Base-by-base conservation (phyloP, 2,113 vertebrate genomes). In the Sinocyclocheilus anshuiensis region DNA sequence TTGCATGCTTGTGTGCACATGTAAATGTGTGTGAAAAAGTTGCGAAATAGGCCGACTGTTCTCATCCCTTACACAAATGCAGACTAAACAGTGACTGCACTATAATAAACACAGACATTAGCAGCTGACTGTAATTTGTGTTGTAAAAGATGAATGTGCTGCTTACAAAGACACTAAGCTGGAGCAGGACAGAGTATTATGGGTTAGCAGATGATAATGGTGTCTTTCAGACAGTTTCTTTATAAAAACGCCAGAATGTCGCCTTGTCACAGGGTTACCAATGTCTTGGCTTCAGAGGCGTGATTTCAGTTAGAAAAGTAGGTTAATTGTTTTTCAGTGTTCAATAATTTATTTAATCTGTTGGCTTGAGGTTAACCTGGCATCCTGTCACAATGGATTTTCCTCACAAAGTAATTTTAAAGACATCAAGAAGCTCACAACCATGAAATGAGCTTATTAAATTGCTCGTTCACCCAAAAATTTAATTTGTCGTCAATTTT, bases 101-200 rank as follows among this genome's bases (percentile, higher is more conserved):
- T 86, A 65, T 82, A 75, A 86, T 82, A 86, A 76, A 86, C 71
- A 81, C 24, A 76, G 71, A 33, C 45, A 74, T 82, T 86, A 82
- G 79, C 20, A 10, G 33, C 12, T 39, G 79, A 24, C 79, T 77
- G 42, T 65, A 65, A 81, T 86, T 86, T 86, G 45, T 59, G 39
- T 59, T 82, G 15, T 81, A 13, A 72, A 83, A 83, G 85, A 86
- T 86, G 81, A 74, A 86, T 67, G 42, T 57, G 26, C 42, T 83
- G 57, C 81, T 86, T 77, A 83, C 81, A 55, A 71, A 83, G 81
- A 81, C 79, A 81, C 50, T 65, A 12, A 24, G 45, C 33, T 50
- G 69, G 22, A 61, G 33, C 5, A 29, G 36, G 5, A 36, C 7
- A 50, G 42, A 42, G 59, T 82, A 39, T 81, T 86, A 77, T 75